Percentiles rank a stretch among this genome's conserved stretches.
phyloP scores from a whole-genome alignment of 2,888 invertebrate genomes.

The Ochropacha duplaris region DNA sequence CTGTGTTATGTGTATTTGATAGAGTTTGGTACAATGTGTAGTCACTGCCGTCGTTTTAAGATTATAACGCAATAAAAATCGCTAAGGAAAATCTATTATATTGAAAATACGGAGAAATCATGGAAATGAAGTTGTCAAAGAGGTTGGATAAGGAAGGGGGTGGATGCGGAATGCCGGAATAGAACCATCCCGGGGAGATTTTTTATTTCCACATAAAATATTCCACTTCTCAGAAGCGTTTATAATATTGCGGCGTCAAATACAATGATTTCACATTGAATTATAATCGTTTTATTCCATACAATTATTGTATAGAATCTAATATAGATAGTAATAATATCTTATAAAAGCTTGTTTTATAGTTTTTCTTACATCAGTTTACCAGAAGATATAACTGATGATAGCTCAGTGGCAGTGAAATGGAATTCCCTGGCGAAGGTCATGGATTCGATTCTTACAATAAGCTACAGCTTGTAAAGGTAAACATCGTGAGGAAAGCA shows the following conservation, averaged over 20 bases:
- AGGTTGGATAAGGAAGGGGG: conserved; percentile 20
- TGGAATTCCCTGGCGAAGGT: too few relatives aligned
- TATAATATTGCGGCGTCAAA: conserved; percentile 28
- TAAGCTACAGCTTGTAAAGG: too few relatives aligned
- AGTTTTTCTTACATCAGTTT: too few relatives aligned
- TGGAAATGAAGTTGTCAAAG: conserved; percentile 54
- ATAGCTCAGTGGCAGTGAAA: too few relatives aligned
- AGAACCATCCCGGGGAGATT: conserved; percentile 41
- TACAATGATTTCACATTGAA: conserved; percentile 16
- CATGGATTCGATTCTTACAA: too few relatives aligned
- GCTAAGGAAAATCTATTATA: conserved; percentile 35
- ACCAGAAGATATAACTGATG: too few relatives aligned
- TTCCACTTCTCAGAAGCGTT: conserved; percentile 31
- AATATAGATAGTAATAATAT: too few relatives aligned
- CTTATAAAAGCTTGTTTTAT: too few relatives aligned
- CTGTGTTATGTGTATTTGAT: background rate
- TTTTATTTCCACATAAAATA: conserved; percentile 46
- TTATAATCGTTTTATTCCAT: background rate
- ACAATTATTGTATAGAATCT: background rate
- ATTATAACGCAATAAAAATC: background rate
- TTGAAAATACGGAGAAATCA: conserved; percentile 50
- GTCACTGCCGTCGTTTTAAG: background rate
- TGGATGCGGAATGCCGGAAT: conserved; percentile 39
- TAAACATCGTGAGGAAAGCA: too few relatives aligned
- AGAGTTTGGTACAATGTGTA: background rate